These are phyloP conservation scores for Agelastica alni DNA, from an alignment of 2,888 invertebrate species.

Conservation along the genomic window DNA sequence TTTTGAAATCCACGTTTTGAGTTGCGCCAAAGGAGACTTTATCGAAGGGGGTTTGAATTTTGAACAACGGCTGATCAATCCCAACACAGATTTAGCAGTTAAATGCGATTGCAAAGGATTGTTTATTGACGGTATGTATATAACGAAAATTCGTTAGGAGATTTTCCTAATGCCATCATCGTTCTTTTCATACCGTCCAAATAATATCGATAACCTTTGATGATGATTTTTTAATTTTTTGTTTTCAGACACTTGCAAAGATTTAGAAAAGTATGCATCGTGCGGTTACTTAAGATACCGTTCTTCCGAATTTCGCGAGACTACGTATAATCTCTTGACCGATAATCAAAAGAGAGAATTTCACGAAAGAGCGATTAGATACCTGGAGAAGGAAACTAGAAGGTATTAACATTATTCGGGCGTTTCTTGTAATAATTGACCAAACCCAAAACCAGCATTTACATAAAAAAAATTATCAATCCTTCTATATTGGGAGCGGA, in stretches of 20 bases:
- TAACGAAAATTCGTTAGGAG: too few species aligned
- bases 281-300: conserved; percentile 67
- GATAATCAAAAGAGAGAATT: conserved; percentile 66
- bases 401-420: too few species aligned
- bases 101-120: conserved; percentile 56
- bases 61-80: conserved; percentile 48
- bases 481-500: too few species aligned
- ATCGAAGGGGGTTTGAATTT: conserved; percentile 53
- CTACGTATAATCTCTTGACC: conserved; percentile 66
- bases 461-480: too few species aligned
- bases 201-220: not conserved
- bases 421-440: too few species aligned
- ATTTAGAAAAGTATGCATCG: conserved; percentile 65
- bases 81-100: conserved; percentile 46
- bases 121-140: conserved; percentile 51
- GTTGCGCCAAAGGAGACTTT: conserved; percentile 67
- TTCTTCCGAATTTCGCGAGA: conserved; percentile 62
- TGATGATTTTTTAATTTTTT: too few species aligned
- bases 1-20: conserved; percentile 64
- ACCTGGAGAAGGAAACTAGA: conserved; percentile 63
- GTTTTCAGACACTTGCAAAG: conserved; percentile 58
- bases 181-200: not conserved
- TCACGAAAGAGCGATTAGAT: conserved; percentile 63
- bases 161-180: not conserved
- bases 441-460: too few species aligned